Evolutionary conservation across 2,113 vertebrate species (phyloP), one percentile per base, ranked within the genome.

Genomic region (Benitochromis conjunctus): DNA sequence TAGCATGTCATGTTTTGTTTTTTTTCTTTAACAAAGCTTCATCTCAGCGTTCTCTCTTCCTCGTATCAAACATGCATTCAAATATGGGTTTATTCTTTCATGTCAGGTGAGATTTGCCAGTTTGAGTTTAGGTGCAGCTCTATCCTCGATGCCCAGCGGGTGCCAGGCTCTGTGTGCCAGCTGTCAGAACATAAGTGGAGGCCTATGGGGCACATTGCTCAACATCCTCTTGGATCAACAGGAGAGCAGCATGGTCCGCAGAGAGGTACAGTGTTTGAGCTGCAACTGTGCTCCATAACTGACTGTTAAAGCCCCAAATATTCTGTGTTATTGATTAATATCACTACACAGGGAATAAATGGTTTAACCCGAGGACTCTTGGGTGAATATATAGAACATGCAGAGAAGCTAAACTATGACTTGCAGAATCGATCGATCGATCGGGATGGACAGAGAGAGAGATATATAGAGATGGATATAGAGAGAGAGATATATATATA

Each of bases 101-200:
- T 56, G 18, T 62, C 89, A 99, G 99, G 99, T 99, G 83, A 97
- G 98, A 89, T 98, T 97, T 95, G 97, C 98, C 77, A 98, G 98
- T 8, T 94, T 99, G 92, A 97, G 96, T 60, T 95, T 99, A 88
- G 98, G 97, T 79, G 96, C 98, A 24, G 97, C 98, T 29, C 95
- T 99, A 86, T 98, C 98, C 64, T 96, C 97, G 7, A 87, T 97
- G 82, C 96, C 97, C 92, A 87, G 51, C 10, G 99, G 99, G 77
- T 98, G 98, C 85, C 89, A 97, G 90, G 97, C 97, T 83, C 94
- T 99, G 92, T 96, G 97, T 57, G 95, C 94, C 92, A 99, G 98
- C 94, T 99, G 98, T 95, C 98, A 97, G 94, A 98, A 99, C 94
- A 99, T 99, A 94, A 98, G 98, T 29, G 99, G 98, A 87, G 98